phyloP scores from a whole-genome alignment of 2,113 vertebrate species.

The Monarcha castaneiventris region DNA sequence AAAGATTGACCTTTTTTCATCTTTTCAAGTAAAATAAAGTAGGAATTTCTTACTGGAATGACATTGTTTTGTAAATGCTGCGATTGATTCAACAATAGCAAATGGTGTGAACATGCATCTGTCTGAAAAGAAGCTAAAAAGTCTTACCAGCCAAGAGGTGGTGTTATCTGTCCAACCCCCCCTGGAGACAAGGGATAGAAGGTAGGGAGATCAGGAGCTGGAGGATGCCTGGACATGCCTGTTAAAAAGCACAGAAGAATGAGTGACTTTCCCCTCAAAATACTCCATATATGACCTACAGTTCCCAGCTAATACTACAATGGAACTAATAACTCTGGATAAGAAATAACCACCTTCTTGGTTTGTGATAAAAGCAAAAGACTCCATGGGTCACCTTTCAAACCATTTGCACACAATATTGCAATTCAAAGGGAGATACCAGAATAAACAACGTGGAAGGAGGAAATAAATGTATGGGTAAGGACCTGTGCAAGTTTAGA shows the following conservation, averaged over 20 bases:
- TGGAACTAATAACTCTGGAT: not conserved
- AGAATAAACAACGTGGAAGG: not conserved
- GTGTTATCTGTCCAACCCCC: slow-evolving; percentile 94
- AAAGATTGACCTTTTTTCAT: slow-evolving; percentile 28
- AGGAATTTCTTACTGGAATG: not conserved
- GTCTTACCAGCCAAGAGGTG: slow-evolving; percentile 96
- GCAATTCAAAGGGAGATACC: not conserved
- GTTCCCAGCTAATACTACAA: not conserved
- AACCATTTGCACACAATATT: accelerated
- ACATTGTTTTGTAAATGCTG: not conserved
- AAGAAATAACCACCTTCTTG: not conserved
- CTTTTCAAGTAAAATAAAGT: slow-evolving; percentile 46
- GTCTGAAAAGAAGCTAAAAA: slow-evolving; percentile 29
- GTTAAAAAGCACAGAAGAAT: slow-evolving; percentile 49
- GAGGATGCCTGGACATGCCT: slow-evolving; percentile 96
- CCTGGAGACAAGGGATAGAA: slow-evolving; percentile 96
- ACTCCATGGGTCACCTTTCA: not conserved
- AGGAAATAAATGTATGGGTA: not conserved
- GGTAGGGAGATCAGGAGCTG: slow-evolving; percentile 91
- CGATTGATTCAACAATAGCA: not conserved
- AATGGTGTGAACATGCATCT: not conserved
- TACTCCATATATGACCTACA: not conserved
- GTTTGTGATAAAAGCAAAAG: not conserved
- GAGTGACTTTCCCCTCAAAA: slow-evolving; percentile 5
- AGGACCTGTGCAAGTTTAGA: not conserved